These are phyloP conservation scores for Hydractinia symbiolongicarpus DNA, from an alignment of 30 jellyfish, hydroid and myxozoan genomes.

Conservation along the genomic window DNA sequence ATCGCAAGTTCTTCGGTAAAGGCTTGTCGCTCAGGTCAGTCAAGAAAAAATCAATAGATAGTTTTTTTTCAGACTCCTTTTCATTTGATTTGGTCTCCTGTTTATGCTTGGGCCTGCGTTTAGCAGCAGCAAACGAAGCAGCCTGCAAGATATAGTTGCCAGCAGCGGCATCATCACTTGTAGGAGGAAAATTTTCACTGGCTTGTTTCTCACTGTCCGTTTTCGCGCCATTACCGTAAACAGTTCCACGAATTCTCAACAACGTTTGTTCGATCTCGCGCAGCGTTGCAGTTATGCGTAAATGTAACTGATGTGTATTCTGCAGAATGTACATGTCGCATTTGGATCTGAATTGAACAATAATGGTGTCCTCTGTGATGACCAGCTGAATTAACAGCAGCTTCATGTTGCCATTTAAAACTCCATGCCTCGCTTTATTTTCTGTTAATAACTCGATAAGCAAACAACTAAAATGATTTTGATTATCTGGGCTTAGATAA, in stretches of 20 bases:
- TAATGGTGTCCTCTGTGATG: conserved; percentile 27
- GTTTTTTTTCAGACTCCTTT: not conserved
- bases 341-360: conserved; percentile 7
- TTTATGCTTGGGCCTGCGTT: conserved; percentile 44
- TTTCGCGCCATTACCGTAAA: not conserved
- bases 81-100: not conserved
- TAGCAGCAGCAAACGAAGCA: conserved; percentile 50
- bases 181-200: not conserved
- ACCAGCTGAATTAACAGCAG: conserved; percentile 26
- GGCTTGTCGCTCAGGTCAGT: conserved; percentile 33
- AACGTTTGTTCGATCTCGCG: conserved; percentile 26
- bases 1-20: conserved; percentile 38
- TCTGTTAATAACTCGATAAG: conserved; percentile 7
- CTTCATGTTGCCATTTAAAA: conserved; percentile 33
- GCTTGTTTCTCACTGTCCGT: not conserved
- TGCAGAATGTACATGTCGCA: conserved; percentile 18
- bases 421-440: not conserved
- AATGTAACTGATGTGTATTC: conserved; percentile 28
- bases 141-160: conserved; percentile 19
- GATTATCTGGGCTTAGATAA: conserved; percentile 17
- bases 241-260: conserved; percentile 8
- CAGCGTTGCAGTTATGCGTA: conserved; percentile 28
- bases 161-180: conserved; percentile 1
- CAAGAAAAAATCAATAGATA: conserved; percentile 17
- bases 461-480: conserved; percentile 9